Evolutionary conservation across 2,797 vertebrate genomes (phyloP), one percentile per base, ranked within the genome.

Genomic region (Apogon talboti): DNA sequence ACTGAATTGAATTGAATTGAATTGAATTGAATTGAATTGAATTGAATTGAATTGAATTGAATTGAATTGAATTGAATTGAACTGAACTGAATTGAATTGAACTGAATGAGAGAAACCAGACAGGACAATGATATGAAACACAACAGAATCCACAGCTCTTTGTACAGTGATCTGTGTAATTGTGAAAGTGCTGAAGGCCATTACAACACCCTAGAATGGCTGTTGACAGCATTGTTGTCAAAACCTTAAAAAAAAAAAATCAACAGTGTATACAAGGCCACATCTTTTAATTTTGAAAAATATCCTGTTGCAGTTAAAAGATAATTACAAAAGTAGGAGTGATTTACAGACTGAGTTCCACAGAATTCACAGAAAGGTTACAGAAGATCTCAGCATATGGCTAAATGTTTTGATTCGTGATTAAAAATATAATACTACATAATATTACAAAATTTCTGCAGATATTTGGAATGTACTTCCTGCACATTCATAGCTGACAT

Each of bases 171-270:
- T 48, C 56, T 58, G 28, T 50, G 12, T 55, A 67, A 66, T 48
- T 58, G 45, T 52, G 56, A 21, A 33, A 61, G 30, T 35, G 59
- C 43, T 65, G 55, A 42, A 65, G 73, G 68, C 46, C 21, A 47
- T 30, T 3, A 15, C 46, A 48, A 35, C 37, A 43, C 52, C 16
- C 24, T 10, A 59, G 42, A 56, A 16, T 56, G 16, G 7, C 41
- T 63, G 55, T 33, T 56, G 43, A 61, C 48, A 70, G 58, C 40
- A 69, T 21, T 63, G 50, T 66, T 70, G 19, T 55, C 35, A 43
- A 46, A 35, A 53, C 56, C 44, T 51, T 66, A 21, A 21, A 41
- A 71, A 21, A 21, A 41, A 71, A 70, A 70, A 38, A 7, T 18
- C 13, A 28, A 18, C 5, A 15, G 11, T 21, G 19, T 21, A 21